A percentile compares a stretch with the other conserved stretches of the same genome.
phyloP scores from a whole-genome alignment of 2,797 vertebrate genomes.

The Adelosebastes latens region DNA sequence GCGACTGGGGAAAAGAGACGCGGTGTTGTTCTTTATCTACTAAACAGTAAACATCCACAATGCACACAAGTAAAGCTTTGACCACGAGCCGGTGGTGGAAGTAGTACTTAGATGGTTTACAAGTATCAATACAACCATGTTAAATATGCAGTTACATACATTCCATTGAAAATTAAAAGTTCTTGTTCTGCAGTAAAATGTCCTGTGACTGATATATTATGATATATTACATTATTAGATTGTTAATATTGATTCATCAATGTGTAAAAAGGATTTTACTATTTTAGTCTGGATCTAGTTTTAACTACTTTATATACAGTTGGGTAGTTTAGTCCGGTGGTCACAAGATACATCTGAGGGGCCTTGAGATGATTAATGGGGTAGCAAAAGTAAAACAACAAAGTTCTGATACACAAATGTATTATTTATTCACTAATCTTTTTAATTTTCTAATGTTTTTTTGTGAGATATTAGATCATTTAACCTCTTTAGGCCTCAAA shows the following conservation, averaged over 20 bases:
- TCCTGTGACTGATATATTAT: background rate
- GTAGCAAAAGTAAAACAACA: background rate
- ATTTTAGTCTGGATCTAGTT: background rate
- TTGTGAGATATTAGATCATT: too few species aligned
- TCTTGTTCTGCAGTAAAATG: background rate
- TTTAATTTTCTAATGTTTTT: background rate
- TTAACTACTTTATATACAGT: background rate
- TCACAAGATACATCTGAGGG: background rate
- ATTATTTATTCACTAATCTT: background rate
- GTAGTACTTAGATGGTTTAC: background rate
- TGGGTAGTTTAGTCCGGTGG: background rate
- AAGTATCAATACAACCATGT: background rate
- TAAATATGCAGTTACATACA: background rate
- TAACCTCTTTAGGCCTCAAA: background rate
- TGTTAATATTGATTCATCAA: background rate
- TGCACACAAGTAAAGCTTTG: background rate
- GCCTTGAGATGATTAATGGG: background rate
- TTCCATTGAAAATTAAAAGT: background rate
- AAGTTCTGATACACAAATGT: background rate
- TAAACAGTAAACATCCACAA: background rate
- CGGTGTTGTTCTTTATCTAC: background rate
- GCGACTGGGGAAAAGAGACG: slow-evolving; percentile 3
- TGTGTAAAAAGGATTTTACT: background rate
- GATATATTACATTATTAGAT: background rate
- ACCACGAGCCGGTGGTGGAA: background rate